Conservation (phyloP, 2,113 vertebrate species). For the Dendropsophus ebraccatus region DNA sequence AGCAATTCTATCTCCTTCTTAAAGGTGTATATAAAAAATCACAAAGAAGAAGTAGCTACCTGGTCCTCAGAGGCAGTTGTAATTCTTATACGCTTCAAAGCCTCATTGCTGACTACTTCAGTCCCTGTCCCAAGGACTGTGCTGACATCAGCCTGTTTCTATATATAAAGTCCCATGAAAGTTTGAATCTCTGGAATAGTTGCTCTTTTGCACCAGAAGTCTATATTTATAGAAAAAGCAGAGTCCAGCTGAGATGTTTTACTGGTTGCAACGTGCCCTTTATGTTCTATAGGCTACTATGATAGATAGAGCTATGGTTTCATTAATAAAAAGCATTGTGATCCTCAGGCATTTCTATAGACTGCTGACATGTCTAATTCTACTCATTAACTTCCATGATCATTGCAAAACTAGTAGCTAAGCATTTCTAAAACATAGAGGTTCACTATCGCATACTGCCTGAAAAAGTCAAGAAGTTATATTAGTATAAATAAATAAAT, state of each 20-base stretch:
- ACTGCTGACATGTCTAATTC: not conserved
- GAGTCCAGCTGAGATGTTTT: not conserved
- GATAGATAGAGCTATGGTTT: not conserved
- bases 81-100: not conserved
- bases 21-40: not conserved
- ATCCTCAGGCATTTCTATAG: not conserved
- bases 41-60: not conserved
- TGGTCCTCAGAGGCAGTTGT: not conserved
- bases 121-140: not conserved
- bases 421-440: not conserved
- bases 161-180: conserved; percentile 1
- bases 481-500: too few relatives aligned
- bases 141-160: not conserved
- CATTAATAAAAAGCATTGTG: not conserved
- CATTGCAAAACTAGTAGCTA: not conserved
- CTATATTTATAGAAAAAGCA: not conserved
- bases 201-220: not conserved
- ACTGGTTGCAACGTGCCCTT: not conserved
- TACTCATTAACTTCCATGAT: not conserved
- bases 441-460: not conserved
- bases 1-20: not conserved
- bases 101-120: not conserved
- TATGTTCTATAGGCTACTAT: not conserved
- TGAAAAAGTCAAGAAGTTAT: not conserved
- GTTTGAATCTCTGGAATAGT: not conserved